These are phyloP conservation scores for Drosophila eugracilis DNA, from an alignment of 1,140 invertebrate species.

Conservation along the genomic window DNA sequence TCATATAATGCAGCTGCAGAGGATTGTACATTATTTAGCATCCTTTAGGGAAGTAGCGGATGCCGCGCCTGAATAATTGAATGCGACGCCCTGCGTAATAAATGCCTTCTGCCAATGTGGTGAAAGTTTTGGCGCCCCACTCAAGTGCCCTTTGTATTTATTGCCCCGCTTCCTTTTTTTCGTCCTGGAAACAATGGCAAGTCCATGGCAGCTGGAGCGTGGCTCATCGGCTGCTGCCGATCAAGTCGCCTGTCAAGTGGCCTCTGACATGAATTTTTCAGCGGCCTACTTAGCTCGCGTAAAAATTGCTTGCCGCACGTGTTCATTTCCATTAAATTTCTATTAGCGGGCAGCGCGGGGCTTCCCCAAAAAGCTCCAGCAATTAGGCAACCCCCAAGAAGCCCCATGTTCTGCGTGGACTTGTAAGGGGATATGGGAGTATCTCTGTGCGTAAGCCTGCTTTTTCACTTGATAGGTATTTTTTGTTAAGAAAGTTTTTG, in stretches of 20 bases:
- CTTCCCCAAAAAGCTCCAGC: constrained; percentile 30
- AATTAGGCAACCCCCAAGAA: constrained; percentile 59
- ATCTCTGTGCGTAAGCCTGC: constrained; percentile 25
- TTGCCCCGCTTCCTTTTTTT: constrained; percentile 20
- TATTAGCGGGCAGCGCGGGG: constrained; percentile 50
- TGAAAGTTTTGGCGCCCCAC: constrained; percentile 69
- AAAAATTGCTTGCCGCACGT: constrained; percentile 56
- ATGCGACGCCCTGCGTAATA: constrained; percentile 78
- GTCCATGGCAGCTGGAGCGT: constrained; percentile 2
- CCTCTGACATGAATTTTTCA: constrained; percentile 57
- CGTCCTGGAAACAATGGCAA: too few relatives aligned
- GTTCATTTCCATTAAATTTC: constrained; percentile 76
- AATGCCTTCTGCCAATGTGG: constrained; percentile 78
- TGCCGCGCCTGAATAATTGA: constrained; percentile 80
- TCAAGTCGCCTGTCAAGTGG: constrained; percentile 53
- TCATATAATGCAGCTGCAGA: constrained; percentile 69
- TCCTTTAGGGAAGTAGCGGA: constrained; percentile 59
- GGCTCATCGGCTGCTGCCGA: constrained; percentile 56
- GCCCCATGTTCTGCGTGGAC: constrained; percentile 16
- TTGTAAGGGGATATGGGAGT: constrained; percentile 18
- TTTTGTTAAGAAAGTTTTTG: constrained; percentile 45
- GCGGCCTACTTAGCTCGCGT: constrained; percentile 33
- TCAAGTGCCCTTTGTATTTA: constrained; percentile 53
- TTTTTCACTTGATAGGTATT: constrained; percentile 61
- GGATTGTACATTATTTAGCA: constrained; percentile 80